Evolutionary conservation across 2,888 invertebrate genomes (phyloP), one percentile per base, ranked within the genome.

Genomic region (Schizotus pectinicornis): DNA sequence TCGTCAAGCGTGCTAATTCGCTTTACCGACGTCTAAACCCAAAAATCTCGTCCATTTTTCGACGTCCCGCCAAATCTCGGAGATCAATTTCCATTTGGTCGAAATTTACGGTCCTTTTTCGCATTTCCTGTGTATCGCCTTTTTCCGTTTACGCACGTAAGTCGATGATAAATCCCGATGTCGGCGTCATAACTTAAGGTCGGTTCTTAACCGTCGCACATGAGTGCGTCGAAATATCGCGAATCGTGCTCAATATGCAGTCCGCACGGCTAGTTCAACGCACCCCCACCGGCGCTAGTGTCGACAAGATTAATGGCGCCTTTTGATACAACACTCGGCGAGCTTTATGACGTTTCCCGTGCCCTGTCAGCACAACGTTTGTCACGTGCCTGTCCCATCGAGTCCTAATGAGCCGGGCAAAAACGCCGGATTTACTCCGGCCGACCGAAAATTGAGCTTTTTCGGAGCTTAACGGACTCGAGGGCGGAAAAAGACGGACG

Each of bases 281-380:
- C 60, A 49, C 56, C 60, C 60, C 60, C 38, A 52, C 42, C 51
- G 60, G 56, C 56, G 56, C 60, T 56, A 61, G 67, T 63, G 68
- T 64, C 67, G 69, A 69, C 70, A 70, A 69, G 70, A 70, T 70
- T 69, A 69, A 70, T 70, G 63, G 65, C 58, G 53, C 61, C 65
- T 64, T 64, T 68, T 65, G 65, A 65, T 67, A 61, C 58, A 49
- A 67, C 62, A 63, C 57, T 65, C 62, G 58, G 61, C 60, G 63
- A 64, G 65, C 64, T 69, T 67, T 68, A 69, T 70, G 70, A 69
- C 67, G 56, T 70, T 70, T 70, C 68, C 68, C 63, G 64, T 69
- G 62, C 59, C 54, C 67, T 58, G 68, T 70, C 67, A 69, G 64
- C 69, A 63, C 49, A 32, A 49, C 63, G 61, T 65, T 65, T 61